phyloP scores from a whole-genome alignment of 2,888 invertebrate genomes.

The Cancer borealis region DNA sequence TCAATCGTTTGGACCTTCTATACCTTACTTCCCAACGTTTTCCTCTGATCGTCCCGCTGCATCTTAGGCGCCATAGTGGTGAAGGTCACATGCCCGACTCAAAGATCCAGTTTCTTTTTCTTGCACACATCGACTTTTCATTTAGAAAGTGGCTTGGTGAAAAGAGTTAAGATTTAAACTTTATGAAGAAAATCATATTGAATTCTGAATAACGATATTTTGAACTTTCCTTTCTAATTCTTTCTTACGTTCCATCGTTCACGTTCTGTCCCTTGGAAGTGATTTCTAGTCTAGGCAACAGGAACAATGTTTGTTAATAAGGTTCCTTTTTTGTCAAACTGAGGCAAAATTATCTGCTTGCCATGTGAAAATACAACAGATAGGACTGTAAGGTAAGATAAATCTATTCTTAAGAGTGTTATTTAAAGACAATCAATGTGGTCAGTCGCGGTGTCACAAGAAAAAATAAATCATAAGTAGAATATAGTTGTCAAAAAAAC shows the following conservation, averaged over 20 bases:
- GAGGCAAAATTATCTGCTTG: too few relatives aligned
- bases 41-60: background rate
- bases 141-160: too few relatives aligned
- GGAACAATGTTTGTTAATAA: background rate
- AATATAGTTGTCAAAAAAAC: background rate
- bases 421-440: too few relatives aligned
- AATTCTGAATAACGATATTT: background rate
- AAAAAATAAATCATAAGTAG: background rate
- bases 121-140: too few relatives aligned
- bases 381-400: background rate
- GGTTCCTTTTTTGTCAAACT: background rate
- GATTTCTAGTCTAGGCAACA: conserved; percentile 24
- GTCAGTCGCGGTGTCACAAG: background rate
- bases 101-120: background rate
- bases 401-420: background rate
- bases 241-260: background rate
- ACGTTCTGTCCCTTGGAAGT: background rate
- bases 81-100: background rate
- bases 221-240: background rate
- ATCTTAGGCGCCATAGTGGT: background rate
- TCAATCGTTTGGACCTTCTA: background rate
- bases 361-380: background rate
- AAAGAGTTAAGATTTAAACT: too few relatives aligned
- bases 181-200: too few relatives aligned
- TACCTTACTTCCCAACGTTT: background rate